These are phyloP conservation scores for Pluvianellus socialis DNA, from an alignment of 2,113 vertebrate genomes.

Conservation along the genomic window DNA sequence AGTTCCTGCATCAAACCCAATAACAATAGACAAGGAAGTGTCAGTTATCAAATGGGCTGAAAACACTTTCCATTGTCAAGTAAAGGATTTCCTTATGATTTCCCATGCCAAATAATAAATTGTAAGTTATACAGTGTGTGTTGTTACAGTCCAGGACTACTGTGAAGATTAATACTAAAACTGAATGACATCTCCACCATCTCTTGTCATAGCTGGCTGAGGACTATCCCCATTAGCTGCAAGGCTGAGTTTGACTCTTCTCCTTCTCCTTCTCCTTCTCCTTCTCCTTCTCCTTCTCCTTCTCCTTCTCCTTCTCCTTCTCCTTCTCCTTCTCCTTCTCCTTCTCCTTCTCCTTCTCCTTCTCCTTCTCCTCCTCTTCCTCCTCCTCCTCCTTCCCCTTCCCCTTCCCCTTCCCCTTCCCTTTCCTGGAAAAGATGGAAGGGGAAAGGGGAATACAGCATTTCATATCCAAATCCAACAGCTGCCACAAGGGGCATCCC, in stretches of 20 bases:
- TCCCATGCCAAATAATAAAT: constrained; percentile 58
- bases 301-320: background rate
- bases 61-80: constrained; percentile 62
- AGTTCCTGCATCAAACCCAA: background rate
- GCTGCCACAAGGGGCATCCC: background rate
- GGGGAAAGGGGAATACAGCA: background rate
- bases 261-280: background rate
- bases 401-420: background rate
- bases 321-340: background rate
- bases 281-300: background rate
- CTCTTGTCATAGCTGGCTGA: background rate
- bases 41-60: constrained; percentile 29
- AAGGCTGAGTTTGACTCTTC: background rate
- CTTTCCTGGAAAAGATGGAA: background rate
- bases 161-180: background rate
- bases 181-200: background rate
- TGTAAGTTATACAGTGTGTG: background rate
- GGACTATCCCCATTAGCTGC: background rate
- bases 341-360: background rate
- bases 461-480: background rate
- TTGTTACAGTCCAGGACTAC: background rate
- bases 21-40: constrained; percentile 66
- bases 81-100: constrained; percentile 66
- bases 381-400: background rate
- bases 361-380: background rate